Evolutionary conservation across 2,113 vertebrate species (phyloP).

Genomic region (Monopterus albus): DNA sequence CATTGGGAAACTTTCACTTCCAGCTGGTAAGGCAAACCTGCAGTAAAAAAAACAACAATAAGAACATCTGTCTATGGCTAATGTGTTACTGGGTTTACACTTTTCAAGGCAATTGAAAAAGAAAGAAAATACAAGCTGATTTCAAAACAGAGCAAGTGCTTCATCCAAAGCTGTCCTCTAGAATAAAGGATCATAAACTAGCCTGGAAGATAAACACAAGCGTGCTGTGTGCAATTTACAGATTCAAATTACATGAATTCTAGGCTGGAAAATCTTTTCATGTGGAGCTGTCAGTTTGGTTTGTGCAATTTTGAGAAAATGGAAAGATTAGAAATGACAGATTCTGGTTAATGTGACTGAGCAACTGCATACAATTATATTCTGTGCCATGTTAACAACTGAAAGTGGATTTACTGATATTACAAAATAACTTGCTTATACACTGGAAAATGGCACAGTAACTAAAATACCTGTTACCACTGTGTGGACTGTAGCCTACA

Average conservation of each 20-base stretch:
- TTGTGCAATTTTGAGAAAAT: not conserved
- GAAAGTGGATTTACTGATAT: no score
- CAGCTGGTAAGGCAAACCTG: conserved; percentile 48
- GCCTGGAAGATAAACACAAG: not conserved
- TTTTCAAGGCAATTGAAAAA: conserved; percentile 24
- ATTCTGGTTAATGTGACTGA: not conserved
- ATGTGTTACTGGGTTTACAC: conserved; percentile 22
- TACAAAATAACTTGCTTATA: no score
- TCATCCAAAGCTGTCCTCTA: conserved; percentile 8
- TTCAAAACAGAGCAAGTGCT: conserved; percentile 22
- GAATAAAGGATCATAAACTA: conserved; percentile 14
- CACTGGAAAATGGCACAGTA: no score
- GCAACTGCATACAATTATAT: no score
- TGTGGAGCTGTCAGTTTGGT: not conserved
- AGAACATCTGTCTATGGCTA: conserved; percentile 52
- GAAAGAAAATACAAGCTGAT: conserved; percentile 13
- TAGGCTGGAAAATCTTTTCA: not conserved
- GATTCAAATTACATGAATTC: not conserved
- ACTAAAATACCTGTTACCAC: no score
- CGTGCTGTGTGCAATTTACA: conserved; percentile 15
- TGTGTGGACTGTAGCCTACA: no score
- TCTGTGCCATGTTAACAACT: no score
- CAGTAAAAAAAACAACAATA: conserved; percentile 38
- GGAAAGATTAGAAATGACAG: not conserved
- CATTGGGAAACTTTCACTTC: conserved; percentile 47